phyloP scores from a whole-genome alignment of 2,888 invertebrate genomes.

The Auanema freiburgensis region DNA sequence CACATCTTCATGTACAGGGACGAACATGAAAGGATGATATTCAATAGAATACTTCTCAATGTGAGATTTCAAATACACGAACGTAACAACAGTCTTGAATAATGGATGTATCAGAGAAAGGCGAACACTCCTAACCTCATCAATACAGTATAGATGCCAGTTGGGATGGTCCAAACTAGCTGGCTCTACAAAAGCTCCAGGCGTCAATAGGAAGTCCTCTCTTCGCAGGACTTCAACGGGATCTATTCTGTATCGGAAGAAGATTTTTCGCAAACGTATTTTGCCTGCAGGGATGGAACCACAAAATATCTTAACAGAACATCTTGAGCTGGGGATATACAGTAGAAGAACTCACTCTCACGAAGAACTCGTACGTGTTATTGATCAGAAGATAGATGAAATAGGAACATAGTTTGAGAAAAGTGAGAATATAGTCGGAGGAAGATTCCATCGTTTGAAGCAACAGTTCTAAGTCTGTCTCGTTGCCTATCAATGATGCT shows the following conservation, averaged over 20 bases:
- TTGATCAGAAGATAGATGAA: too few relatives aligned
- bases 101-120: neutral
- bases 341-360: neutral
- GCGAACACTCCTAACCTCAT: constrained; percentile 3
- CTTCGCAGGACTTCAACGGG: constrained; percentile 8
- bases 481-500: too few relatives aligned
- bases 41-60: constrained; percentile 8
- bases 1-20: constrained; percentile 13
- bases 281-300: neutral
- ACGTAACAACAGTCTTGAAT: constrained; percentile 9
- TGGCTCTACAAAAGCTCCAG: constrained; percentile 2
- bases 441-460: too few relatives aligned
- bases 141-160: constrained; percentile 19
- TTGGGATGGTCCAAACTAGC: constrained; percentile 10
- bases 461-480: too few relatives aligned
- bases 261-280: neutral
- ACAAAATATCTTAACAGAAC: too few relatives aligned
- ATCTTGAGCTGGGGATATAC: neutral
- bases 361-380: too few relatives aligned
- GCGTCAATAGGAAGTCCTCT: constrained; percentile 11
- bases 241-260: constrained; percentile 1
- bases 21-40: constrained; percentile 19
- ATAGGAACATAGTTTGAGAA: neutral
- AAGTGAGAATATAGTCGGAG: too few relatives aligned
- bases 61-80: constrained; percentile 12